These are phyloP conservation scores for Deroptyus accipitrinus DNA, from an alignment of 2,113 vertebrate species.

Conservation along the genomic window DNA sequence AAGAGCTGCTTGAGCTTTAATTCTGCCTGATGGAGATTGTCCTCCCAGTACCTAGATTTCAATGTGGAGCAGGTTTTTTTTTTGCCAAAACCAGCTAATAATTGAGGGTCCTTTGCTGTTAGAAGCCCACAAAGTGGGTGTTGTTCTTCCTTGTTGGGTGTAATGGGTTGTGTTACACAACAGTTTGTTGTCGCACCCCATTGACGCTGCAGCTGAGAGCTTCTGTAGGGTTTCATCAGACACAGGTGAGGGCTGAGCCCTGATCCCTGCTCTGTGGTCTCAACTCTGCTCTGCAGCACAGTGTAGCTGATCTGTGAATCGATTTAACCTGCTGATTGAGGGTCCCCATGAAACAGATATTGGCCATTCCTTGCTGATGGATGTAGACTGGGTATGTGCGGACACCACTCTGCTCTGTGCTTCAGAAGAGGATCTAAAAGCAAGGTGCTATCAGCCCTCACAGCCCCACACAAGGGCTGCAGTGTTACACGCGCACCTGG, in stretches of 20 bases:
- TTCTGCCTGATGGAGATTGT: neutral
- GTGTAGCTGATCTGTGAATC: neutral
- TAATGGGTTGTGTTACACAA: neutral
- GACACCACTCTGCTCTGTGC: neutral
- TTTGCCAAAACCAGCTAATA: neutral
- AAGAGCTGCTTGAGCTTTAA: neutral
- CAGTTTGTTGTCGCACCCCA: neutral
- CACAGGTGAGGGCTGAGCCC: neutral
- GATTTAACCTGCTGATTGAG: neutral
- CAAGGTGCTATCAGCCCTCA: no score
- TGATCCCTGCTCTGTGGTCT: neutral
- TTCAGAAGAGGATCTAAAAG: neutral
- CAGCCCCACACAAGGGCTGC: neutral
- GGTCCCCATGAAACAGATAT: neutral
- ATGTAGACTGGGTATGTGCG: neutral
- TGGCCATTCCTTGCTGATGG: neutral
- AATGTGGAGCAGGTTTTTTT: neutral
- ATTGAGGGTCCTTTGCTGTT: neutral
- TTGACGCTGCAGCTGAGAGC: neutral
- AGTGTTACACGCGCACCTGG: accelerated
- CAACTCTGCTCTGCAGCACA: neutral
- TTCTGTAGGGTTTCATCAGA: neutral
- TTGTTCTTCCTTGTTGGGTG: neutral
- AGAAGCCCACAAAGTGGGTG: neutral
- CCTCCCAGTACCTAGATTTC: neutral